phyloP scores from a whole-genome alignment of 2,888 invertebrate species.

The Punctoribates punctum region DNA sequence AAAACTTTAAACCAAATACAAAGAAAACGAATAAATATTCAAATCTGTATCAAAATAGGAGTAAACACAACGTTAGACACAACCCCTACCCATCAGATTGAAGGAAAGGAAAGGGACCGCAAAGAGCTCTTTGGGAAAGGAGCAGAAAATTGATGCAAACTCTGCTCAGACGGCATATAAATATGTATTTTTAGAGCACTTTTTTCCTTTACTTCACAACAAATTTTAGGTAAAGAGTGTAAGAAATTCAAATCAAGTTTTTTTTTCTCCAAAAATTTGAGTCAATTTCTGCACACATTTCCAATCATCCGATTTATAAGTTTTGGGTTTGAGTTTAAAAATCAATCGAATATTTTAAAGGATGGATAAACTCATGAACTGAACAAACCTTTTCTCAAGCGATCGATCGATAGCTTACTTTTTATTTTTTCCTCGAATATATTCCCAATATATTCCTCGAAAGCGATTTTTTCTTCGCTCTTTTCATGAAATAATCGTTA shows the following conservation, averaged over 20 bases:
- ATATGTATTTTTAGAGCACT: background rate
- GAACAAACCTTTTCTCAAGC: background rate
- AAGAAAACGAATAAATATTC: too few relatives aligned
- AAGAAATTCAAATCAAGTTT: background rate
- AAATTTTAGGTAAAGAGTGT: background rate
- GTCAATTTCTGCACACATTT: too few relatives aligned
- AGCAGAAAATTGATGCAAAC: background rate
- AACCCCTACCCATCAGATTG: too few relatives aligned
- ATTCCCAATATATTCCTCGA: background rate
- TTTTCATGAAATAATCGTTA: background rate
- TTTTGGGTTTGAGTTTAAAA: background rate
- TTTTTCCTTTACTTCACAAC: background rate
- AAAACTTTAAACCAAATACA: background rate
- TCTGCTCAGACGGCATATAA: background rate
- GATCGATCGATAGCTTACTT: background rate
- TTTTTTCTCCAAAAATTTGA: background rate
- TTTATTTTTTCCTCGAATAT: too few relatives aligned
- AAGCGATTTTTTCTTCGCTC: background rate
- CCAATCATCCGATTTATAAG: background rate
- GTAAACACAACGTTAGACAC: too few relatives aligned
- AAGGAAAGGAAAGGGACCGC: too few relatives aligned
- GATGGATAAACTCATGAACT: background rate
- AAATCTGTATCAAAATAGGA: too few relatives aligned
- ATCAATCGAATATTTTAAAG: background rate
- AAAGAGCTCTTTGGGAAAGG: background rate